Base-by-base conservation (phyloP, 2,113 vertebrate species). In the Pituophis catenifer region DNA sequence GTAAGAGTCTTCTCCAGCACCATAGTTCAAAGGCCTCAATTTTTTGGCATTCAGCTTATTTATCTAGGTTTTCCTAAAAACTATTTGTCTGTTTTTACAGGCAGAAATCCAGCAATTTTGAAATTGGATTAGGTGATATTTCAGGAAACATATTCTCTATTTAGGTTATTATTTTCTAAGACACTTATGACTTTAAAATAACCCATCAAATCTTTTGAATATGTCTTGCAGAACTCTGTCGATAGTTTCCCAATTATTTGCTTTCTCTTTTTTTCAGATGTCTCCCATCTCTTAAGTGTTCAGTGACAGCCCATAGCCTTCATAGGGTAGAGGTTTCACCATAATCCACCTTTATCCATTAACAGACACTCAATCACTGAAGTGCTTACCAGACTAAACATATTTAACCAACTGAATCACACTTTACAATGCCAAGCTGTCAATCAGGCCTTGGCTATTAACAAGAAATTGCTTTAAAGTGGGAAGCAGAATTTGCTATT, bases 331-430 rank as follows among this genome's bases (percentile, higher is more conserved):
- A 98, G 97, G 98, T 97, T 98, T 97, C 93, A 0, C 97, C 95
- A 95, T 98, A 98, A 98, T 98, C 98, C 98, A 98, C 97, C 98
- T 98, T 98, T 97, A 98, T 98, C 98, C 98, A 98, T 98, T 98
- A 98, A 98, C 98, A 98, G 98, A 98, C 98, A 98, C 98, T 98
- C 98, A 98, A 98, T 98, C 98, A 98, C 98, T 97, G 97, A 98
- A 98, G 98, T 97, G 97, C 98, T 98, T 98, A 98, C 98, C 97
- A 98, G 98, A 98, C 98, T 98, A 98, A 98, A 98, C 98, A 98
- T 98, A 98, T 98, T 98, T 98, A 98, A 98, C 98, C 98, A 98
- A 98, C 98, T 97, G 97, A 98, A 98, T 98, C 98, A 98, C 97
- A 97, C 97, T 98, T 98, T 98, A 98, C 98, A 98, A 98, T 96